Base-by-base conservation (phyloP, 2,888 invertebrate genomes). In the Anticlea derivata region DNA sequence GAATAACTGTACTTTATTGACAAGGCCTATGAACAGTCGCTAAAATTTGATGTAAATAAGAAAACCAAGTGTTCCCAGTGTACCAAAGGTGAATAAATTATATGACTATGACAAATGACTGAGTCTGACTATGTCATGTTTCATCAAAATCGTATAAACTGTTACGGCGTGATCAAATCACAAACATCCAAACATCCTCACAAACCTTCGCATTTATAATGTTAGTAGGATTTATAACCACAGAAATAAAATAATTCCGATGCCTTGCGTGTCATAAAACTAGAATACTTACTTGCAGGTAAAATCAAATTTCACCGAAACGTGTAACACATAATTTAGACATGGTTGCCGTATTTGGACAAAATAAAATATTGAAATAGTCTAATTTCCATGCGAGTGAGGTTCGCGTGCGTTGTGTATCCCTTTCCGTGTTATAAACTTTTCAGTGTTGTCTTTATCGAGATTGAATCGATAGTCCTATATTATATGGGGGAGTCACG, bases 351-450 rank as follows among this genome's bases (percentile, higher is more conserved):
- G 65, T 65, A 62, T 70, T 66, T 68, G 65, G 66, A 71, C 63
- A 52, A 55, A 58, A 63, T 41, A 41, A 41, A 61, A 66, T 68
- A 72, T 74, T 68, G 70, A 68, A 66, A 65, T 65, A 64, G 64
- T 70, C 73, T 71, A 70, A 80, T 81, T 79, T 78, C 74, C 74
- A 79, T 83, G 75, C 73, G 74, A 71, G 77, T 66, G 70, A 70
- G 65, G 76, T 69, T 87, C 70, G 84, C 86, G 85, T 86, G 86
- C 77, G 79, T 77, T 71, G 68, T 62, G 66, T 73, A 63, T 60
- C 67, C 80, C 75, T 80, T 85, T 86, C 76, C 86, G 83, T 86
- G 86, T 78, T 80, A 73, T 75, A 75, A 85, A 86, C 75, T 84
- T 87, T 86, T 79, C 79, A 78, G 74, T 72, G 72, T 68, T 72